Percentiles rank a stretch among this genome's conserved stretches.
Conservation (phyloP, 2,888 invertebrate species). For the Microctonus aethiopoides region DNA sequence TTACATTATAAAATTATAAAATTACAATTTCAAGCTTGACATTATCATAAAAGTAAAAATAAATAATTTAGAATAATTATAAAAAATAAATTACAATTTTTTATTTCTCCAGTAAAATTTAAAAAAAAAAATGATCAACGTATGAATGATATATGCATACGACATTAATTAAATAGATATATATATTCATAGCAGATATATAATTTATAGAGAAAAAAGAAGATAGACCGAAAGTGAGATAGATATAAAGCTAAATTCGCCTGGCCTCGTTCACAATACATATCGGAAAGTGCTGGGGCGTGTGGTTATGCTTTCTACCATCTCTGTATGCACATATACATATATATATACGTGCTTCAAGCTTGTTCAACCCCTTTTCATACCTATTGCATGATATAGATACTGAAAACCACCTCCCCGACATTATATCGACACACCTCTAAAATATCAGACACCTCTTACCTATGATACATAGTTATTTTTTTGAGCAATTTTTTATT, state of each 20-base stretch:
- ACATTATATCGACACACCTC: slow-evolving; percentile 1
- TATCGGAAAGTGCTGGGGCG: slow-evolving; percentile 29
- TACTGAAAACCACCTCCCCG: not conserved
- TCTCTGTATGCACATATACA: not conserved
- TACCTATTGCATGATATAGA: slow-evolving; percentile 13
- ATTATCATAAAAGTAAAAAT: too few species aligned
- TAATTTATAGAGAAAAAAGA: not conserved
- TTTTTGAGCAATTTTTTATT: not conserved
- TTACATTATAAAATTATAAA: too few species aligned
- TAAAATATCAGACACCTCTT: not conserved
- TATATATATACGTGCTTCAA: slow-evolving; percentile 9
- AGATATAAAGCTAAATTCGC: slow-evolving; percentile 23
- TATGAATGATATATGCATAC: not conserved
- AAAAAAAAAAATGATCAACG: too few species aligned
- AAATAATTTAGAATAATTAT: too few species aligned
- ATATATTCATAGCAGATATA: not conserved
- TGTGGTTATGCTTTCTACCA: slow-evolving; percentile 24
- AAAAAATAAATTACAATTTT: too few species aligned
- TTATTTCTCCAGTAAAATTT: too few species aligned
- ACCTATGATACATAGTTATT: not conserved
- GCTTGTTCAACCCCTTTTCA: not conserved
- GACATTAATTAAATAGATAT: not conserved
- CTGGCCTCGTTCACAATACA: slow-evolving; percentile 29
- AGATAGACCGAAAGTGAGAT: too few species aligned
- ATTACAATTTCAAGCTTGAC: too few species aligned